Evolutionary conservation across 2,797 vertebrate genomes (phyloP), one percentile per base, ranked within the genome.

Genomic region (Pipistrellus pygmaeus): DNA sequence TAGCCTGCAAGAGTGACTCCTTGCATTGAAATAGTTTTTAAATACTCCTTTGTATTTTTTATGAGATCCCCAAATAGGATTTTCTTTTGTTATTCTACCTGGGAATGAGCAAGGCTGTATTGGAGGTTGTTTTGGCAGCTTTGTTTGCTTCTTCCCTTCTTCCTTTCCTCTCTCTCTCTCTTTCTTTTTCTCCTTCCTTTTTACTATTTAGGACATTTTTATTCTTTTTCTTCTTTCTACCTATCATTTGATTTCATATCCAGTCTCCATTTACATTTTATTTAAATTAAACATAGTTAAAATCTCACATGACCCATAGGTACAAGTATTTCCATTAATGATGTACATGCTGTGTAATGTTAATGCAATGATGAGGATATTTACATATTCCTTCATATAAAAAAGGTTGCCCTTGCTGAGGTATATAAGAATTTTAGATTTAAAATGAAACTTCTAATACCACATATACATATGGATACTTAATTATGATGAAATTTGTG

Each of bases 191-290:
- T 8, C 64, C 64, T 90, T 73, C 38, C 18, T 85, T 92, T 66
- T 53, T 72, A 57, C 17, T 81, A 46, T 76, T 80, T 91, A 83
- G 27, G 23, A 48, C 1, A 62, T 77, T 75, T 84, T 81, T 30
- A n/a, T 81, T 76, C 46, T 78, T 88, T 88, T 82, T 91, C 66
- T 62, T 76, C 18, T 91, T 90, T 68, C 27, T 53, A 21, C 18
- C 18, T 60, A 8, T 57, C 18, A 12, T 85, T 12, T 93, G 35
- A 78, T 91, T 83, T 94, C 20, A 44, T 95, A 81, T 14, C 3
- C 27, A 83, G 32, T 89, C 8, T 76, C 38, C 46, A n/a, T 30
- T 94, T 91, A 20, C 2, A 78, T 35, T 89, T 92, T 53, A 21
- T 83, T 90, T 86, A 88, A 92, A 44, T 64, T 30, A 23, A 5